Percentiles rank a stretch among this genome's conserved stretches.
These are phyloP conservation scores for Plecotus auritus DNA, from an alignment of 2,113 vertebrate genomes.

Conservation along the genomic window DNA sequence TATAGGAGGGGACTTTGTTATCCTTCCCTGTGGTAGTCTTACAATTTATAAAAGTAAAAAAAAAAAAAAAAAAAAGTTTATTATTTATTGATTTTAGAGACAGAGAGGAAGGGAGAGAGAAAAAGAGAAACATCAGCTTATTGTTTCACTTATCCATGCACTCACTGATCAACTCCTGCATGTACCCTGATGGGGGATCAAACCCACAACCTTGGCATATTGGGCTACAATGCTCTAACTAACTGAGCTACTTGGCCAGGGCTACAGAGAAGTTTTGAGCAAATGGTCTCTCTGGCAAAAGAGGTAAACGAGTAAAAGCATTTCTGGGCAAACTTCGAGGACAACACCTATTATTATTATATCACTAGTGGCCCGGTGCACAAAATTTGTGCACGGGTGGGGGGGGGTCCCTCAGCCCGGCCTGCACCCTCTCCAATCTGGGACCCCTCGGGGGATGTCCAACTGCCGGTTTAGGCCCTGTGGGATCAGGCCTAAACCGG, in stretches of 20 bases:
- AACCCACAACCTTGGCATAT: neutral
- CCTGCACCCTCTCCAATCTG: no score
- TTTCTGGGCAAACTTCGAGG: neutral
- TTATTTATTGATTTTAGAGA: neutral
- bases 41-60: neutral
- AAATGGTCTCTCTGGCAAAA: slow-evolving; percentile 23
- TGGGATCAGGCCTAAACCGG: no score
- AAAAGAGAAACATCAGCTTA: neutral
- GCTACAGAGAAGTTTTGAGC: neutral
- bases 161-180: neutral
- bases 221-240: neutral
- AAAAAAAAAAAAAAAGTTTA: no score
- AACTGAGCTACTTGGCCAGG: neutral
- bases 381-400: no score
- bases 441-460: no score
- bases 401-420: no score
- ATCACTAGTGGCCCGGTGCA: neutral
- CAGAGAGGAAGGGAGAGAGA: neutral
- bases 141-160: neutral
- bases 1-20: neutral
- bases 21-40: neutral
- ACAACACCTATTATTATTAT: neutral
- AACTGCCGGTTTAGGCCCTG: no score
- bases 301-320: neutral
- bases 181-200: neutral